Percentiles rank a stretch among this genome's conserved stretches.
These are phyloP conservation scores for Macrostomum cliftonense DNA, from an alignment of 2,888 invertebrate genomes.

Conservation along the genomic window DNA sequence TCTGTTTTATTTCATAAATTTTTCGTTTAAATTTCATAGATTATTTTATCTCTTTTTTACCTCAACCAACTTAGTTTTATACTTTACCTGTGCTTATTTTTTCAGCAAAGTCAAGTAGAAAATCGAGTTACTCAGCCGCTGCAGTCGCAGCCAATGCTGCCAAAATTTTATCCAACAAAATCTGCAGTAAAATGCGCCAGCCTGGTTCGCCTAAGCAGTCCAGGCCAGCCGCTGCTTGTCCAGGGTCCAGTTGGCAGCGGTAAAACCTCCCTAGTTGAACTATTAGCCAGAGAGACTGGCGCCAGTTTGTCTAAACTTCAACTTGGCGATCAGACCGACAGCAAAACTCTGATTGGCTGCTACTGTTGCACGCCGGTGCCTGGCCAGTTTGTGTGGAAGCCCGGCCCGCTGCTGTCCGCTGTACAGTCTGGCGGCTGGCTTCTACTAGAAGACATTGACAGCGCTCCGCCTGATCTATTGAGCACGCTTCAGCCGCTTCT, in stretches of 20 bases:
- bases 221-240: conserved; percentile 45
- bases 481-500: conserved; percentile 65
- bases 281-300: conserved; percentile 46
- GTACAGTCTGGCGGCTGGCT: conserved; percentile 52
- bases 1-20: no score
- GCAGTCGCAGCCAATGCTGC: no score
- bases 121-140: no score
- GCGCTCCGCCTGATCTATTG: conserved; percentile 74
- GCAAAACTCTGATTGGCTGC: conserved; percentile 74
- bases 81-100: no score
- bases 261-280: conserved; percentile 71
- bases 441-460: conserved; percentile 80
- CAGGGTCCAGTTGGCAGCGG: conserved; percentile 81
- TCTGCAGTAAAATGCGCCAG: no score
- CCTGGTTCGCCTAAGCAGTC: no score
- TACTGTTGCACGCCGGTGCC: conserved; percentile 86
- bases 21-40: no score
- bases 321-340: conserved; percentile 85
- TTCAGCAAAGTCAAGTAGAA: no score
- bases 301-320: conserved; percentile 62
- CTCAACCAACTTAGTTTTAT: no score
- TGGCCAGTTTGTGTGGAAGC: conserved; percentile 88
- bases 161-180: no score
- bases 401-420: conserved; percentile 67
- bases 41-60: no score